These are phyloP conservation scores for Aplysina aerophoba DNA, from an alignment of 37 sponge, comb jelly and placozoan species.

Conservation along the genomic window DNA sequence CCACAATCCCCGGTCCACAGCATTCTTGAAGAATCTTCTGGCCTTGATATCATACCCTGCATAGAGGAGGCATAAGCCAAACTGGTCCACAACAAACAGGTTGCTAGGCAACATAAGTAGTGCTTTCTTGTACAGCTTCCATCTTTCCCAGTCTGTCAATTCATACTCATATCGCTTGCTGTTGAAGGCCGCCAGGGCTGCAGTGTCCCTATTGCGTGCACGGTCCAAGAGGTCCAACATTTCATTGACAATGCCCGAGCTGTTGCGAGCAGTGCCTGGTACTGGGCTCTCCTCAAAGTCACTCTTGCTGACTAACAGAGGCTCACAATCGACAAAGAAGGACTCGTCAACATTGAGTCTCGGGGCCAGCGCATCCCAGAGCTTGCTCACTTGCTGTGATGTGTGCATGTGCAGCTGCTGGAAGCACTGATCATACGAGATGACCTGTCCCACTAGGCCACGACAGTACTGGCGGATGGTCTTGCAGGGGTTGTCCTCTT, in stretches of 20 bases:
- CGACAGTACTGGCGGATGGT: slow-evolving; percentile 81
- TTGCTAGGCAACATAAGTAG: slow-evolving; percentile 86
- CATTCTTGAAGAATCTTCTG: slow-evolving; percentile 72
- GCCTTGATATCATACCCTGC: slow-evolving; percentile 49
- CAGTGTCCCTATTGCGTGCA: slow-evolving; percentile 64
- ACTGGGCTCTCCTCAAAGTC: slow-evolving; percentile 26
- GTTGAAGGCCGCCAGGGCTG: slow-evolving; percentile 78
- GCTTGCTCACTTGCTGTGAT: slow-evolving; percentile 50
- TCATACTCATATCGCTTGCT: slow-evolving; percentile 64
- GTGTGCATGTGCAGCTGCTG: slow-evolving; percentile 62
- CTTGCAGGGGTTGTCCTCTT: slow-evolving; percentile 79
- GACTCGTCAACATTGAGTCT: slow-evolving; percentile 58
- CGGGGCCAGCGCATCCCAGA: slow-evolving; percentile 52
- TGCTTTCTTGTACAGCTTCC: slow-evolving; percentile 75
- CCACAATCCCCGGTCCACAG: slow-evolving; percentile 84
- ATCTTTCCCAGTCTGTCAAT: slow-evolving; percentile 68
- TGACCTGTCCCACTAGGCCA: slow-evolving; percentile 10
- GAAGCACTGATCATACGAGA: slow-evolving; percentile 65
- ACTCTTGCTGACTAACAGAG: slow-evolving; percentile 10
- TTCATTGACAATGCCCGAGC: slow-evolving; percentile 47
- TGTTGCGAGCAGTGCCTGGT: slow-evolving; percentile 47
- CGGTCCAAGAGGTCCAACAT: slow-evolving; percentile 58
- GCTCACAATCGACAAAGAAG: slow-evolving; percentile 84
- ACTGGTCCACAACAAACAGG: slow-evolving; percentile 86
- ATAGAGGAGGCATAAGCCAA: slow-evolving; percentile 76